Evolutionary conservation across 2,113 vertebrate genomes (phyloP), one percentile per base, ranked within the genome.

Genomic region (Bos indicus): DNA sequence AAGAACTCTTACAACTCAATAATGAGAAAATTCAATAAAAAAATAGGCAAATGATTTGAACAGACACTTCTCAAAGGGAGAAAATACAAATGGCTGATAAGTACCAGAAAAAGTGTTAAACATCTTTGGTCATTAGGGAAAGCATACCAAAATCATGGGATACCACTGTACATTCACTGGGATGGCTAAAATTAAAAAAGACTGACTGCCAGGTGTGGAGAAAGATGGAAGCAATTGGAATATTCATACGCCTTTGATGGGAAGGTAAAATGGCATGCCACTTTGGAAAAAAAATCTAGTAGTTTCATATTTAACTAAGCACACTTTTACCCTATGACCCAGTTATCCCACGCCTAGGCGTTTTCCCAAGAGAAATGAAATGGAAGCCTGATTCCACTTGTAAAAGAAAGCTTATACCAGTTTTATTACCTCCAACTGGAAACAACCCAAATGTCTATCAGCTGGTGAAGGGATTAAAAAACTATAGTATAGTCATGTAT

Each of bases 351-450:
- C 21, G 92, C 84, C 15, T 51, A n/a, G n/a, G 36, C 5, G 62
- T 90, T 95, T 94, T 67, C n/a, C 25, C 46, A 88, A 74, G 46
- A 95, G 56, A 94, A 95, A 95, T 57, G 57, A 94, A 51, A 88
- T 88, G 51, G 57, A 95, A 96, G 23, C 4, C 3, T 64, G 80
- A 40, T 36, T 64, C 9, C 19, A 80, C 30, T 46, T 85, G 17
- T 30, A 40, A 96, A 46, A 71, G 19, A 78, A 96, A 60, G n/a
- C 14, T 56, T 46, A 90, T 56, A 64, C 4, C 1, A 46, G 11
- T 30, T 94, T 67, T 95, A 33, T 80, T 84, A 3, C 5, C 10
- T 62, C 13, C 52, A 80, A 74, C 2, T 85, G 64, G 17, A 90
- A 94, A 90, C 43, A 84, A 71, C 54, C 33, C 74, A 93, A 71